Evolutionary conservation across 2,797 vertebrate genomes (phyloP), one percentile per base, ranked within the genome.

Genomic region (Gymnocypris eckloni): DNA sequence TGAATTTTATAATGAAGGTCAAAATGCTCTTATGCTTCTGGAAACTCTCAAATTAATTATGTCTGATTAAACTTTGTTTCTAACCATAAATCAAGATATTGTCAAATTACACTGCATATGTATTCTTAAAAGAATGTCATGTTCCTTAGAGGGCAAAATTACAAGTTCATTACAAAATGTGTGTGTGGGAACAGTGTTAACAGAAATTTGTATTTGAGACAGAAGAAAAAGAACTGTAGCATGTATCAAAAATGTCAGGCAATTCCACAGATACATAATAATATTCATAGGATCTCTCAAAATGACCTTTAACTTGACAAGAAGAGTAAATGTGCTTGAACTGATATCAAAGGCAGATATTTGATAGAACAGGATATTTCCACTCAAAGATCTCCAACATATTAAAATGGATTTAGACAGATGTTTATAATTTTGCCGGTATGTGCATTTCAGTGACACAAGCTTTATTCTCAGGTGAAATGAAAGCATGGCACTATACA

Each of bases 281-380:
- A n/a, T 77, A 84, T 76, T 77, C 82, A 84, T 69, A 11, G 22
- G 73, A 69, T 56, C 18, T 69, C 64, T 43, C 10, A 43, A 66
- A 83, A 66, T 84, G 45, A 67, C 73, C 64, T 78, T 73, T 79
- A 84, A 45, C 64, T 56, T 79, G 64, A 84, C 64, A 70, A 56
- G 22, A 54, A 13, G 22, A 56, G 37, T 52, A 78, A 77, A 70
- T 43, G 16, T 78, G 37, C 9, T 37, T 78, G 64, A 78, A 43
- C 33, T 56, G 64, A 79, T 84, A 79, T 84, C 48, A 70, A 48
- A 78, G 37, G 50, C n/a, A 78, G 39, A 84, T 70, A 10, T 37
- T 22, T 76, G 28, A 66, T 39, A 76, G 39, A 83, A 83, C 41
- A 52, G 18, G 50, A 82, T 82, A 64, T 67, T 70, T 56, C 48